Percentiles rank a stretch among this genome's conserved stretches.
phyloP scores from a whole-genome alignment of 2,113 vertebrate genomes.

The Zeus faber region DNA sequence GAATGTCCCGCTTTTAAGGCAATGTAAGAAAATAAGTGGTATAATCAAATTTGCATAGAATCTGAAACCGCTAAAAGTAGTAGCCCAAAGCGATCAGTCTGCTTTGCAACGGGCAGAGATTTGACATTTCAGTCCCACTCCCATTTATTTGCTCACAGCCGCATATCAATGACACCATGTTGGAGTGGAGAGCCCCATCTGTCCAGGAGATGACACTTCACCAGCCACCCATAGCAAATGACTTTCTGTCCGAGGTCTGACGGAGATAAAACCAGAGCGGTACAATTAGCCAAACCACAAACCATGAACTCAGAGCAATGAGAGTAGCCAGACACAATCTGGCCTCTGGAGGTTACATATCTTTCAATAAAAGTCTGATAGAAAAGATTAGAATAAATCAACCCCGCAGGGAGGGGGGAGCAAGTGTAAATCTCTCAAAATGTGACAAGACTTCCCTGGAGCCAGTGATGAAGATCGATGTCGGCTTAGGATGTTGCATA shows the following conservation, averaged over 20 bases:
- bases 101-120: slow-evolving; percentile 25
- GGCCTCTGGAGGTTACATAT: slow-evolving; percentile 11
- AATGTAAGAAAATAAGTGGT: slow-evolving; percentile 28
- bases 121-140: slow-evolving; percentile 21
- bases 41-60: slow-evolving; percentile 50
- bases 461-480: no score
- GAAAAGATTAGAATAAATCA: slow-evolving; percentile 15
- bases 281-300: slow-evolving; percentile 36
- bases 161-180: slow-evolving; percentile 39
- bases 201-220: no score
- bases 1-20: neutral
- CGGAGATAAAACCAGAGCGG: slow-evolving; percentile 29
- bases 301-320: slow-evolving; percentile 24
- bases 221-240: slow-evolving; percentile 17
- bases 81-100: slow-evolving; percentile 26
- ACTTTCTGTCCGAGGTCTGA: slow-evolving; percentile 19
- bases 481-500: no score
- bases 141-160: slow-evolving; percentile 39
- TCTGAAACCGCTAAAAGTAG: slow-evolving; percentile 4
- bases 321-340: no score
- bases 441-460: slow-evolving; percentile 10
- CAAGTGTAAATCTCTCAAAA: slow-evolving; percentile 7
- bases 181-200: slow-evolving; percentile 13
- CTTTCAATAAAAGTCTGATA: neutral
- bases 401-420: neutral